Evolutionary conservation across 2,797 vertebrate genomes (phyloP), one percentile per base, ranked within the genome.

Genomic region (Pseudochromis fuscus): DNA sequence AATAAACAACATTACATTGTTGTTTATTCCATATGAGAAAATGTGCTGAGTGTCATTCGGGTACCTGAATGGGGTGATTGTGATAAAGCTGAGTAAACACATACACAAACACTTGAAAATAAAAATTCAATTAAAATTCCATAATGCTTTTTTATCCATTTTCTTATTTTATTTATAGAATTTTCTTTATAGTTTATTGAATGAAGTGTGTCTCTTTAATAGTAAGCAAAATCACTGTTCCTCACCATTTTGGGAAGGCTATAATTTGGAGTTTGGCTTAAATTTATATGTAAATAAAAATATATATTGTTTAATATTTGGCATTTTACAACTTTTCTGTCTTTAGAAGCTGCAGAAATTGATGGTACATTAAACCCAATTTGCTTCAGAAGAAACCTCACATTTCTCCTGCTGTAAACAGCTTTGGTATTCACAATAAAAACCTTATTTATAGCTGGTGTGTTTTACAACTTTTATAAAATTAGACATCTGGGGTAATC

Each of bases 341-440:
- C n/a, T n/a, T n/a, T n/a, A n/a, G n/a, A n/a, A n/a, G n/a, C n/a
- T n/a, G n/a, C n/a, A n/a, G n/a, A n/a, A n/a, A n/a, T n/a, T n/a
- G n/a, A n/a, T n/a, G n/a, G 16, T 2, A 18, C 2, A 16, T 16
- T 40, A 40, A 40, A 40, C 18, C 37, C 3, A 46, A 5, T 65
- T 51, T 60, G 40, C 13, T 50, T 46, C 25, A 33, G 42, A 55
- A 33, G n/a, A 68, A 42, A n/a, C 15, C 7, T 40, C 16, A 68
- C 25, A 38, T 57, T 33, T 69, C 42, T 18, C 51, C 57, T 66
- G 51, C 23, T 72, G 18, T 61, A 25, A 72, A 45, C 63, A 44
- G 23, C 44, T 69, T 57, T 37, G 7, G 25, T 61, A 40, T 58
- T 58, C 13, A 23, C 27, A 2, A 58, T 58, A 37, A 42, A 24